Conservation (phyloP, 2,113 vertebrate genomes). For the Myotis brandtii region DNA sequence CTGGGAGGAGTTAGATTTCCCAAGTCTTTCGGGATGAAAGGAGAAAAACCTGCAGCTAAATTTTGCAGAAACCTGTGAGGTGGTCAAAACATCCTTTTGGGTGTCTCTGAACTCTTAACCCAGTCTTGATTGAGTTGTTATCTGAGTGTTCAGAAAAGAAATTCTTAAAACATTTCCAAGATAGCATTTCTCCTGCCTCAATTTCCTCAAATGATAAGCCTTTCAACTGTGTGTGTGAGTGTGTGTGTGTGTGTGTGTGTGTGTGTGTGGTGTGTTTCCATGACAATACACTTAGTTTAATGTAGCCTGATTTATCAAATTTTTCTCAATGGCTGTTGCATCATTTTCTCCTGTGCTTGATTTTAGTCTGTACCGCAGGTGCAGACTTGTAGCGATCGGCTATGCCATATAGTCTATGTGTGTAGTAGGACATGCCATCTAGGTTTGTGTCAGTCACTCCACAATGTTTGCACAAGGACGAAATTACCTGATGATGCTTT, state of each 20-base stretch:
- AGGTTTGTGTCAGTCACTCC: background rate
- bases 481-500: background rate
- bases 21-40: background rate
- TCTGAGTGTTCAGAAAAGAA: background rate
- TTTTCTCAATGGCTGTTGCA: background rate
- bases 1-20: background rate
- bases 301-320: no score
- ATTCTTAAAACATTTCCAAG: background rate
- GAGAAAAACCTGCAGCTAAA: background rate
- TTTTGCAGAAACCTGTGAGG: background rate
- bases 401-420: no score
- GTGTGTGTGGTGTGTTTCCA: background rate
- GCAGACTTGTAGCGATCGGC: background rate
- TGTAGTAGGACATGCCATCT: background rate
- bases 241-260: background rate
- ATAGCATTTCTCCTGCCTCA: background rate
- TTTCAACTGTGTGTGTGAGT: background rate
- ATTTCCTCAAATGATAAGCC: background rate
- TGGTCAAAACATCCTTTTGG: background rate
- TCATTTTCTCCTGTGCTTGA: background rate
- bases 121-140: background rate
- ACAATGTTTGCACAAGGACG: background rate
- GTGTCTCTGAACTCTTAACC: background rate
- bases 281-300: background rate
- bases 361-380: background rate